phyloP scores from a whole-genome alignment of 2,888 invertebrate species.

The Boloria euphrosyne region DNA sequence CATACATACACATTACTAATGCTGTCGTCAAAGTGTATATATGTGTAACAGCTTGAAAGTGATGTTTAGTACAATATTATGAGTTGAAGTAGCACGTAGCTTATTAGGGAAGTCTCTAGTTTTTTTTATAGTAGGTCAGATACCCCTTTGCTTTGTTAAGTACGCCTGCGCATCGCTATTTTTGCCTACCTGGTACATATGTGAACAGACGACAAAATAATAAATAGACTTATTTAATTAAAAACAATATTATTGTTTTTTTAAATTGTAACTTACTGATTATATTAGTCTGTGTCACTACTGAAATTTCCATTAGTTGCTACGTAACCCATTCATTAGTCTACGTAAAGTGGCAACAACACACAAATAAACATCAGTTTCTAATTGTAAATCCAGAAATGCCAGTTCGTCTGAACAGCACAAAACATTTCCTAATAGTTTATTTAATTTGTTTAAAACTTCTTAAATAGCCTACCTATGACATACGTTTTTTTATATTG shows the following conservation, averaged over 20 bases:
- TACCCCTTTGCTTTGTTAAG: no score
- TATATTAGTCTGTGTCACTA: slow-evolving; percentile 29
- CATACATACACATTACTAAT: no score
- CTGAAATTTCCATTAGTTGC: slow-evolving; percentile 44
- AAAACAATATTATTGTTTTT: background rate
- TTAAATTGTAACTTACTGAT: slow-evolving; percentile 17
- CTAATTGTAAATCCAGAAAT: slow-evolving; percentile 39
- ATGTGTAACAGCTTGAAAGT: no score
- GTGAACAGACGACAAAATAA: background rate
- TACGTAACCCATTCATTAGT: slow-evolving; percentile 44
- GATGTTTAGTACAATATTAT: no score
- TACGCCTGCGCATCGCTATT: no score
- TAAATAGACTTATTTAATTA: background rate
- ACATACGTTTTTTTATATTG: background rate
- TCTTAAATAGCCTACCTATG: background rate
- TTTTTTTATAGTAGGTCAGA: no score
- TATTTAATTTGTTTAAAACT: slow-evolving; percentile 11
- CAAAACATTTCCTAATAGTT: slow-evolving; percentile 30
- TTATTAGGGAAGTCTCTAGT: no score
- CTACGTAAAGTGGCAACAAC: slow-evolving; percentile 42
- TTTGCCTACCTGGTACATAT: no score
- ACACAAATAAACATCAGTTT: slow-evolving; percentile 42
- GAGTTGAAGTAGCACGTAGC: no score
- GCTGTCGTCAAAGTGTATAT: no score
- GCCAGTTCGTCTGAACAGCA: slow-evolving; percentile 29